Base-by-base conservation (phyloP, 2,888 invertebrate species). In the Agrotis clavis region DNA sequence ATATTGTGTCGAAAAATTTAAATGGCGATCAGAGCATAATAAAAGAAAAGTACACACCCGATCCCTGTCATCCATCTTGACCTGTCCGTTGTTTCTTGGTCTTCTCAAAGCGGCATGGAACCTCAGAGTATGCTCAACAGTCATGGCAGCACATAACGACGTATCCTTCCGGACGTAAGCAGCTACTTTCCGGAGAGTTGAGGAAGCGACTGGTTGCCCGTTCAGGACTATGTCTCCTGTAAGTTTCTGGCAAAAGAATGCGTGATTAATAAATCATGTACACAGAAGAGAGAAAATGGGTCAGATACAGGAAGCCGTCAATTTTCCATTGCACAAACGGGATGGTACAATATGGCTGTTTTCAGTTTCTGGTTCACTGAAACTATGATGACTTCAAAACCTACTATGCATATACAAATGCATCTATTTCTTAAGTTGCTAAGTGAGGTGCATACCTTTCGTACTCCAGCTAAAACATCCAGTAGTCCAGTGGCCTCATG, bases 401-500 rank as follows among this genome's bases (percentile, higher is more conserved):
- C 6, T 41, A 41, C 11, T 41, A 41, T 35, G 7, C 41, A 41
- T 9, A 9, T 35, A 30, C 6, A 1, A 3, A 30, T 30, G 4
- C 30, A 5, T 5, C 4, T 30, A 30, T 35, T 35, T 35, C 6
- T 35, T 35, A 35, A 35, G 35, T 35, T 7, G 7, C 9, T 41
- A 41, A 9, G 11, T 11, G 25, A 54, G 1, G 30, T n/a, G 5
- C 30, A 50, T 88, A 96, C 95, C 92, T 96, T 97, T 65, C 97
- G 96, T 60, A 97, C 96, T 16, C 99, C 98, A n/a, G 98, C 98
- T 71, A 99, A 93, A 0, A 98, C 97, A 88, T 99, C 98, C 67
- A 99, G 95, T n/a, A 99, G 95, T 0, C 98, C 97, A 0, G 98
- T 98, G 16, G 99, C 98, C 92, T 99, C 99, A 54, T 97, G 97